These are phyloP conservation scores for Alauda arvensis DNA, from an alignment of 2,797 vertebrate species.

Conservation along the genomic window DNA sequence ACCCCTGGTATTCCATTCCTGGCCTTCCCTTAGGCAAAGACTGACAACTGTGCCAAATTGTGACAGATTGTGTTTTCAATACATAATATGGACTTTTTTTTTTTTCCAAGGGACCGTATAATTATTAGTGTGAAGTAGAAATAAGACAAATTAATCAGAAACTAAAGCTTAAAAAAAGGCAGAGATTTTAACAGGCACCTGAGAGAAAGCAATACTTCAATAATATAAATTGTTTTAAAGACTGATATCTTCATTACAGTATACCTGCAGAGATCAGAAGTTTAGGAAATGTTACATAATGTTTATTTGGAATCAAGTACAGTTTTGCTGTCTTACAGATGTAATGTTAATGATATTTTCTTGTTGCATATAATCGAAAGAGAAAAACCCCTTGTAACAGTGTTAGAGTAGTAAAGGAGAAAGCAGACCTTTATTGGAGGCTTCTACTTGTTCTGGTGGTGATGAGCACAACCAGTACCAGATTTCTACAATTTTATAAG, in stretches of 20 bases:
- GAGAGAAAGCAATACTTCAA: neutral
- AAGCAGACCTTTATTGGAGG: neutral
- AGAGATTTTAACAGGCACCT: neutral
- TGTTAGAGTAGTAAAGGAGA: neutral
- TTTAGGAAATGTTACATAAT: neutral
- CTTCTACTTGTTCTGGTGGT: neutral
- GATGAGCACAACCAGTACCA: neutral
- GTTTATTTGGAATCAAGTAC: neutral
- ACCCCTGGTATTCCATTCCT: neutral
- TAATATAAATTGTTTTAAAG: neutral
- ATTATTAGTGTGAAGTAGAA: constrained; percentile 10
- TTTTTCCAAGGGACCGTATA: neutral
- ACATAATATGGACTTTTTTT: neutral
- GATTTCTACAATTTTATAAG: neutral
- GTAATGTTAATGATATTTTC: neutral
- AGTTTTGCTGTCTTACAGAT: neutral
- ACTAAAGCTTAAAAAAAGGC: neutral
- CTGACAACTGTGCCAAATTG: constrained; percentile 18
- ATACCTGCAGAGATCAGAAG: neutral
- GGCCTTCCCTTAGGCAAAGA: neutral
- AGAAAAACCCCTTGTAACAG: neutral
- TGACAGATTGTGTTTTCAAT: constrained; percentile 11
- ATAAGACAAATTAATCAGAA: constrained; percentile 18
- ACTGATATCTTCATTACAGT: neutral
- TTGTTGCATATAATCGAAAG: neutral